Percentiles rank a stretch among this genome's conserved stretches.
Conservation (phyloP, 2,888 invertebrate species). For the Himalopsyche kuldschensis region DNA sequence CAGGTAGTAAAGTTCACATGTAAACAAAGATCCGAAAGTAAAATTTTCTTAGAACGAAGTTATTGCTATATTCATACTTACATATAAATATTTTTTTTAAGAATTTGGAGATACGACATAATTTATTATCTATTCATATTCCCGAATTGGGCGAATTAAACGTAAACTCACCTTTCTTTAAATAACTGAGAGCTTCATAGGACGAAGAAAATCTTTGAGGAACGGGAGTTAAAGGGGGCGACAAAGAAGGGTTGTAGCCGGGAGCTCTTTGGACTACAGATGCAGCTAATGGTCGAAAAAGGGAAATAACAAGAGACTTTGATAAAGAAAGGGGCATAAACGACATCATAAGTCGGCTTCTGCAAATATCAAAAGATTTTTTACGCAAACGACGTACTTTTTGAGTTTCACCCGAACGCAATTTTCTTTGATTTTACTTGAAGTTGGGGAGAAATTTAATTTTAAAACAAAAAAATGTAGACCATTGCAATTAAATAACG, state of each 20-base stretch:
- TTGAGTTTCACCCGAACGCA: not conserved
- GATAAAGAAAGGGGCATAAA: not conserved
- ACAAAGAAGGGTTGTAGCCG: not conserved
- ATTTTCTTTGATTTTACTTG: not conserved
- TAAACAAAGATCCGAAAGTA: no score
- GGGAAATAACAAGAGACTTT: slow-evolving; percentile 16
- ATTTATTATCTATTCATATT: not conserved
- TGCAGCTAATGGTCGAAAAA: slow-evolving; percentile 26
- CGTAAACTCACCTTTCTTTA: not conserved
- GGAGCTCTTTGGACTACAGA: slow-evolving; percentile 9
- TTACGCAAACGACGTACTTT: not conserved
- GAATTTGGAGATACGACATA: no score
- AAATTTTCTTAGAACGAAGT: no score
- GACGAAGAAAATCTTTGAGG: not conserved
- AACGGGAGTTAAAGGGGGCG: not conserved
- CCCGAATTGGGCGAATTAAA: not conserved
- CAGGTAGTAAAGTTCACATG: no score
- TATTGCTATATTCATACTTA: no score
- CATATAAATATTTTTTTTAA: no score
- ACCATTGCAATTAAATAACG: no score
- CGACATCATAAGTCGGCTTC: not conserved
- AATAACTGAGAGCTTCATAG: not conserved
- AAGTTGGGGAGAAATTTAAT: not conserved
- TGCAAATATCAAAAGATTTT: not conserved
- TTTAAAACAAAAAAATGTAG: not conserved